phyloP scores from a whole-genome alignment of 2,113 vertebrate species.

The Clarias magur region DNA sequence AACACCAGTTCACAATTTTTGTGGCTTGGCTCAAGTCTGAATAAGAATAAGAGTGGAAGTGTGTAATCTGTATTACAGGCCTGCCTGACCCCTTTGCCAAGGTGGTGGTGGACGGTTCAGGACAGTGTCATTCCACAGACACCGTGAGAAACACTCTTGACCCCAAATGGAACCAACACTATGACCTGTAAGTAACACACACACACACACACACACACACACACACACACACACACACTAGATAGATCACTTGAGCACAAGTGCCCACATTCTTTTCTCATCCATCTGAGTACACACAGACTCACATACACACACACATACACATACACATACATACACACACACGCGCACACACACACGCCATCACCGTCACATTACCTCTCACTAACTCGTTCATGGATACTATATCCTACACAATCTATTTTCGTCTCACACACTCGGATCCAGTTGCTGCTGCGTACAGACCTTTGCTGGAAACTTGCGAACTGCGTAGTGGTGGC shows the following conservation, averaged over 20 bases:
- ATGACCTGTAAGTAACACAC: conserved; percentile 92
- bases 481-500: neutral
- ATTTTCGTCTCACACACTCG: neutral
- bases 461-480: neutral
- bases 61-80: conserved; percentile 68
- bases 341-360: too few species aligned
- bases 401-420: neutral
- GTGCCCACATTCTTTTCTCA: too few species aligned
- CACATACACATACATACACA: too few species aligned
- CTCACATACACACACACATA: neutral
- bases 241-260: too few species aligned
- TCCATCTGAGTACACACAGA: neutral
- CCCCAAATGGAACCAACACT: conserved; percentile 99
- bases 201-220: conserved; percentile 49
- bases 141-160: conserved; percentile 99
- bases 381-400: neutral
- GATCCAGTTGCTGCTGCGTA: neutral
- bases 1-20: neutral
- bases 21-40: neutral
- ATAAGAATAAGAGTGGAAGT: neutral
- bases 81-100: conserved; percentile 99
- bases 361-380: neutral
- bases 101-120: conserved; percentile 97
- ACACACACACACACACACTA: too few species aligned
- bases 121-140: conserved; percentile 99